These are phyloP conservation scores for Grammomys dolichurus DNA, from an alignment of 2,113 vertebrate genomes.

Conservation along the genomic window DNA sequence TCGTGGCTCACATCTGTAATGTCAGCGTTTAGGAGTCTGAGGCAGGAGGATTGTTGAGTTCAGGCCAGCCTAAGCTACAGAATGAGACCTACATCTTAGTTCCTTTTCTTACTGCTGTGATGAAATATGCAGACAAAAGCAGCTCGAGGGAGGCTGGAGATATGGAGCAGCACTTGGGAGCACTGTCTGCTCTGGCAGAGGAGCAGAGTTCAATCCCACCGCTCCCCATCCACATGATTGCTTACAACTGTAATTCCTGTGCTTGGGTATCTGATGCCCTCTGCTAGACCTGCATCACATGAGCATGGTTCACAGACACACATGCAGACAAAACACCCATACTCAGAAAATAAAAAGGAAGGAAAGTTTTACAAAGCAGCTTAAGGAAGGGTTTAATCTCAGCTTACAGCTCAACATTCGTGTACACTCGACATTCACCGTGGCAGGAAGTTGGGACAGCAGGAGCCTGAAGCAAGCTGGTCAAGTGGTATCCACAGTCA, in stretches of 20 bases:
- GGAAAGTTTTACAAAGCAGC: too few relatives aligned
- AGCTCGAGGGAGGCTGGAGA: not conserved
- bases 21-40: not conserved
- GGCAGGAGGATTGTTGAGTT: not conserved
- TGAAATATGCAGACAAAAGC: not conserved
- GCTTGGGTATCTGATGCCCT: not conserved
- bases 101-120: not conserved
- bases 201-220: not conserved
- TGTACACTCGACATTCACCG: not conserved
- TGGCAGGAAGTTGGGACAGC: not conserved
- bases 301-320: not conserved
- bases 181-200: not conserved
- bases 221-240: accelerated
- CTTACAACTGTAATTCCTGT: not conserved
- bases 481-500: not conserved
- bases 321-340: not conserved
- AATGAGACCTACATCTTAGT: not conserved
- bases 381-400: not conserved
- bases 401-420: not conserved
- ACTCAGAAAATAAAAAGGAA: not conserved
- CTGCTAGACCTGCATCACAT: not conserved
- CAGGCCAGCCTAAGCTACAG: not conserved
- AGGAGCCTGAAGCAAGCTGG: not conserved
- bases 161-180: not conserved
- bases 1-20: not conserved